These are phyloP conservation scores for Pyrochroa serraticornis DNA, from an alignment of 2,888 invertebrate genomes.

Conservation along the genomic window DNA sequence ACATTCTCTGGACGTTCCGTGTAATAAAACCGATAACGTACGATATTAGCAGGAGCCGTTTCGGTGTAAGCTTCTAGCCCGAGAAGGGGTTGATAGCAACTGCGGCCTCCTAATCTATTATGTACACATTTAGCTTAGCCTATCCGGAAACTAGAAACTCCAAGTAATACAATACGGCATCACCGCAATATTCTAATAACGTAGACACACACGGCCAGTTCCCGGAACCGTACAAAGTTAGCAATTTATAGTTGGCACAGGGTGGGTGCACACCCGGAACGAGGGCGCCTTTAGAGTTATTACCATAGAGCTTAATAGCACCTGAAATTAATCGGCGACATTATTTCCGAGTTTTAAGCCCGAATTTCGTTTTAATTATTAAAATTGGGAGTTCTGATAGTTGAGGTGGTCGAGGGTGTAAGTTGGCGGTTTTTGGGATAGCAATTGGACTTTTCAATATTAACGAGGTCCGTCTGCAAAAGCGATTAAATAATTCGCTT, in stretches of 20 bases:
- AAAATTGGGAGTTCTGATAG: background rate
- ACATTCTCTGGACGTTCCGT: slow-evolving; percentile 2
- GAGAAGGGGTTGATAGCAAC: slow-evolving; percentile 23
- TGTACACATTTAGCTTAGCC: slow-evolving; percentile 43
- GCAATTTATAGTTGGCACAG: slow-evolving; percentile 8
- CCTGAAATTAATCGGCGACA: too few species aligned
- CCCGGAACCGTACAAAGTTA: slow-evolving; percentile 5
- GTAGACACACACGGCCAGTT: background rate
- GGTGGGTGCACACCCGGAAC: too few species aligned
- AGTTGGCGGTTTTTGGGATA: slow-evolving; percentile 15
- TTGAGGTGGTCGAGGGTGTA: slow-evolving; percentile 7
- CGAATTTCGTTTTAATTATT: background rate
- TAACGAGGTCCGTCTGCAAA: slow-evolving; percentile 53
- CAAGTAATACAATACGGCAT: slow-evolving; percentile 44
- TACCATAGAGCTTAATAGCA: too few species aligned
- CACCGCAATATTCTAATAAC: slow-evolving; percentile 40
- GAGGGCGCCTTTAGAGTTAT: too few species aligned
- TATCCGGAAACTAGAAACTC: slow-evolving; percentile 43
- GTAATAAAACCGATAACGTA: slow-evolving; percentile 19
- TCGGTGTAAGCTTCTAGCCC: slow-evolving; percentile 7
- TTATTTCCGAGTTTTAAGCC: too few species aligned
- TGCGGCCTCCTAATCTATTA: slow-evolving; percentile 43
- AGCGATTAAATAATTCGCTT: slow-evolving; percentile 55
- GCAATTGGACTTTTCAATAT: slow-evolving; percentile 44
- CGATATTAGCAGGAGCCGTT: slow-evolving; percentile 18